Evolutionary conservation across 2,888 invertebrate genomes (phyloP).

Genomic region (Andrena haemorrhoa): DNA sequence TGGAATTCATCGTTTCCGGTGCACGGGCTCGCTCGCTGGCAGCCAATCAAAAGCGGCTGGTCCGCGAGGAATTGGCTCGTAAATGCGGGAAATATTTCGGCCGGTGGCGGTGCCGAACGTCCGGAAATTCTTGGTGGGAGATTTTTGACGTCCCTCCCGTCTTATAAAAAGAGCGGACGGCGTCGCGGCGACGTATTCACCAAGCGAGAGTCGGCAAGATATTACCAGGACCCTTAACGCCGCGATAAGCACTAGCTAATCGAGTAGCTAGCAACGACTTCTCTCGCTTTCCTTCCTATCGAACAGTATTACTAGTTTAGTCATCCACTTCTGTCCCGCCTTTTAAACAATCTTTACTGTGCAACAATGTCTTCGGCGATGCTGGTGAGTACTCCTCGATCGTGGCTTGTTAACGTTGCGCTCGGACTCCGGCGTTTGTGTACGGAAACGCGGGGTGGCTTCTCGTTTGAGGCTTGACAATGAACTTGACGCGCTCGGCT

Average conservation of each 20-base stretch:
- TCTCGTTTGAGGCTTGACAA: background rate
- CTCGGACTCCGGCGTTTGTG: background rate
- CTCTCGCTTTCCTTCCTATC: conserved; percentile 7
- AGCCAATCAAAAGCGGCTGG: conserved; percentile 73
- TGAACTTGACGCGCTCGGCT: conserved; percentile 24
- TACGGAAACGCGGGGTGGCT: background rate
- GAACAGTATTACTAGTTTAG: conserved; percentile 68
- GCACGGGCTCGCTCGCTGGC: conserved; percentile 71
- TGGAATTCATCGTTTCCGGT: conserved; percentile 77
- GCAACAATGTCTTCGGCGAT: conserved; percentile 78
- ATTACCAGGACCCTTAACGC: conserved; percentile 1
- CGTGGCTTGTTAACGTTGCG: background rate
- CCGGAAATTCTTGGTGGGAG: conserved; percentile 71
- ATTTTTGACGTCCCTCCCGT: conserved; percentile 73
- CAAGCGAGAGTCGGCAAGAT: conserved; percentile 69
- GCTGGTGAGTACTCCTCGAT: conserved; percentile 76
- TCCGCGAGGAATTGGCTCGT: conserved; percentile 76
- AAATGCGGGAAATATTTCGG: conserved; percentile 76
- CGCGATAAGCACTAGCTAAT: conserved; percentile 14
- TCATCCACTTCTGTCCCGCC: background rate
- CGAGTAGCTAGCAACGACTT: background rate
- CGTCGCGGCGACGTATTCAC: conserved; percentile 78
- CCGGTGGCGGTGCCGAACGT: conserved; percentile 60
- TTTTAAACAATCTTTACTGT: background rate
- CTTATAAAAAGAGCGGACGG: conserved; percentile 82